phyloP scores from a whole-genome alignment of 2,113 vertebrate species.

The Sinosuthora webbiana region DNA sequence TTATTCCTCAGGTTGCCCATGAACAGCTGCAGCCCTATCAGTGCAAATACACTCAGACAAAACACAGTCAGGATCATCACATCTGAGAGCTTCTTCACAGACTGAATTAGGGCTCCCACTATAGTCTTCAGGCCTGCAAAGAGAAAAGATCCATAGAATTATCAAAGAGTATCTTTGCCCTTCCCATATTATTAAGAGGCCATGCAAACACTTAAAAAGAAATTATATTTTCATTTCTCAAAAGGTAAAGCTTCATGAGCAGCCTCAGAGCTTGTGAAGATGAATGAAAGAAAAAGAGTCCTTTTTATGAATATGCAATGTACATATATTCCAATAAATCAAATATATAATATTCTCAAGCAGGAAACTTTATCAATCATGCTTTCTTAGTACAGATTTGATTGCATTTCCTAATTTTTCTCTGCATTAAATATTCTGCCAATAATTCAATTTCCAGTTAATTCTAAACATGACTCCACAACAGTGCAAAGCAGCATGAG shows the following conservation, averaged over 20 bases:
- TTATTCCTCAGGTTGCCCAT: slow-evolving; percentile 92
- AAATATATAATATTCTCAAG: not conserved
- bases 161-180: not conserved
- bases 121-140: slow-evolving; percentile 93
- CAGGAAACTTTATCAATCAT: slow-evolving; percentile 41
- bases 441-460: not conserved
- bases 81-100: slow-evolving; percentile 94
- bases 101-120: slow-evolving; percentile 97
- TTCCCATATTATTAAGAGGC: not conserved
- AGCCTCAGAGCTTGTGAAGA: slow-evolving; percentile 63
- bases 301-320: not conserved
- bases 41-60: slow-evolving; percentile 96
- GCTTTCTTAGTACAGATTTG: not conserved
- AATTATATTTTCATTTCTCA: slow-evolving; percentile 24
- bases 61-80: slow-evolving; percentile 99
- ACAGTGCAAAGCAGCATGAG: not conserved
- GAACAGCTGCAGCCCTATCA: slow-evolving; percentile 94
- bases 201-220: slow-evolving; percentile 60
- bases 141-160: not conserved
- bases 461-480: not conserved
- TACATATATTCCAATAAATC: slow-evolving; percentile 3
- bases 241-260: slow-evolving; percentile 54
- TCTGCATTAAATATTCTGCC: not conserved
- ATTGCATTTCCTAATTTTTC: slow-evolving; percentile 15
- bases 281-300: slow-evolving; percentile 47